These are phyloP conservation scores for Torymus tubicola DNA, from an alignment of 2,888 invertebrate species.

Conservation along the genomic window DNA sequence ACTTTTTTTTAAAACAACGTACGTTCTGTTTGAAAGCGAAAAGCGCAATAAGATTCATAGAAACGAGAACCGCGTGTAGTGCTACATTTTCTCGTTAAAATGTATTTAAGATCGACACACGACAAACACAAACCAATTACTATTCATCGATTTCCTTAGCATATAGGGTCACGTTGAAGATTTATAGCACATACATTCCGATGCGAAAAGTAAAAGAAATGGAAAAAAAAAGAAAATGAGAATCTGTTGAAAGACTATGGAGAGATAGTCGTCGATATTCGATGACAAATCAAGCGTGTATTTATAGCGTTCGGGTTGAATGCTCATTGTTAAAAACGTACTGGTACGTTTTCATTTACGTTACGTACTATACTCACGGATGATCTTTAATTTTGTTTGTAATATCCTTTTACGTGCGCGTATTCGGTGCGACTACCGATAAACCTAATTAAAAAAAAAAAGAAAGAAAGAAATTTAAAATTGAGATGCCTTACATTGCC, in stretches of 20 bases:
- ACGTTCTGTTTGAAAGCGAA: background rate
- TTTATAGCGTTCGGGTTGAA: slow-evolving; percentile 62
- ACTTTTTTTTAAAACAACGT: no score
- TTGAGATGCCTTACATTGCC: slow-evolving; percentile 71
- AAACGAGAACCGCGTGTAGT: slow-evolving; percentile 1
- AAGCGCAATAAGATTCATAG: slow-evolving; percentile 2
- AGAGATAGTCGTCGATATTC: slow-evolving; percentile 56
- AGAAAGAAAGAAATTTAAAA: slow-evolving; percentile 26
- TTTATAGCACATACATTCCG: slow-evolving; percentile 56
- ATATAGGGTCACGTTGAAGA: slow-evolving; percentile 35
- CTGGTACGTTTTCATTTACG: slow-evolving; percentile 69
- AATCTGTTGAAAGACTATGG: slow-evolving; percentile 36
- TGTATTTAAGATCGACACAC: slow-evolving; percentile 15
- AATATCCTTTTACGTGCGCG: slow-evolving; percentile 33
- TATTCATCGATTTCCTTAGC: slow-evolving; percentile 40
- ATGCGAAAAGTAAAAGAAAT: slow-evolving; percentile 17
- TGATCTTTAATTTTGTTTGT: slow-evolving; percentile 16
- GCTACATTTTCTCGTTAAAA: slow-evolving; percentile 19
- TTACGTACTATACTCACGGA: slow-evolving; percentile 37
- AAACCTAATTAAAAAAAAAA: slow-evolving; percentile 38
- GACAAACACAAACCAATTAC: slow-evolving; percentile 37
- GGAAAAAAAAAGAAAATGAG: slow-evolving; percentile 41
- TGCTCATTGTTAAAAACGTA: slow-evolving; percentile 72
- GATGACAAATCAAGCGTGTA: slow-evolving; percentile 55
- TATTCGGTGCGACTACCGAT: slow-evolving; percentile 42